Percentiles rank a stretch among this genome's conserved stretches.
These are phyloP conservation scores for Microhierax caerulescens DNA, from an alignment of 2,797 vertebrate species.

Conservation along the genomic window DNA sequence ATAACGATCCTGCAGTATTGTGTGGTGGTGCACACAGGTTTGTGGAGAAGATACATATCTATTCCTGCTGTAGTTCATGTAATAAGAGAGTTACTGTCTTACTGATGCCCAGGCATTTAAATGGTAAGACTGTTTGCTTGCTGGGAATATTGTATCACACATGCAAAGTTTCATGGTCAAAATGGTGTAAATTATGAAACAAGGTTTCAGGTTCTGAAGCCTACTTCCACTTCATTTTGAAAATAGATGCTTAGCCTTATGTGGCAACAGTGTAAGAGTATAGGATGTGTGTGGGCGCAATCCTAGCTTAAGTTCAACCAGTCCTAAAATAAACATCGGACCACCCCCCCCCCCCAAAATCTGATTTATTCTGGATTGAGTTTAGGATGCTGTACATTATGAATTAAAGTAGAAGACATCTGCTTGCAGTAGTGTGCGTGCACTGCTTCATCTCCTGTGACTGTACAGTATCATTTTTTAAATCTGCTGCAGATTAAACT, in stretches of 20 bases:
- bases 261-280: not conserved
- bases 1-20: not conserved
- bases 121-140: not conserved
- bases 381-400: not conserved
- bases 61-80: not conserved
- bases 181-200: not conserved
- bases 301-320: not conserved
- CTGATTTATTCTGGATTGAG: not conserved
- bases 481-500: slow-evolving; percentile 58
- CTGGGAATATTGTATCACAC: not conserved
- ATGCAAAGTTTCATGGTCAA: not conserved
- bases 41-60: not conserved
- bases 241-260: not conserved
- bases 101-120: not conserved
- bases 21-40: not conserved
- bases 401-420: slow-evolving; percentile 30
- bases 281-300: not conserved
- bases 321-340: slow-evolving; percentile 17
- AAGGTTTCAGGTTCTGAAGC: not conserved
- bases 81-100: not conserved
- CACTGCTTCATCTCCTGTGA: slow-evolving; percentile 8
- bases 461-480: not conserved
- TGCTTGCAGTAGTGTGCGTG: not conserved
- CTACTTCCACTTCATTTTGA: not conserved
- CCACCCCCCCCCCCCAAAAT: not conserved